phyloP scores from a whole-genome alignment of 2,113 vertebrate genomes.

The Jaculus jaculus region DNA sequence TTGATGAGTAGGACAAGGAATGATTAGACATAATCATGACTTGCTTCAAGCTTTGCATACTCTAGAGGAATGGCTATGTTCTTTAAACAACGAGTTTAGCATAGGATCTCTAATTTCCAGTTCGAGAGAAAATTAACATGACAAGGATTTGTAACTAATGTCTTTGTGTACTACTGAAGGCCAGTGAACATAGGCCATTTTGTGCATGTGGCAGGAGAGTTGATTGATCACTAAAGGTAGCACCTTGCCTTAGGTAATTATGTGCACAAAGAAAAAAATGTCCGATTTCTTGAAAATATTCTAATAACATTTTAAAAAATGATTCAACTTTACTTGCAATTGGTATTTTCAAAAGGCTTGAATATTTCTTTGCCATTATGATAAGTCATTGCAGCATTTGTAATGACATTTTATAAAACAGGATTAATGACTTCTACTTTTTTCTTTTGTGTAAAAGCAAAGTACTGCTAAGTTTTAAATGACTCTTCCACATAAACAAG shows the following conservation, averaged over 20 bases:
- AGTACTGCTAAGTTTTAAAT: slow-evolving; percentile 74
- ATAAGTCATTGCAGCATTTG: slow-evolving; percentile 82
- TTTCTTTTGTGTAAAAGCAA: slow-evolving; percentile 72
- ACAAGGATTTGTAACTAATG: background rate
- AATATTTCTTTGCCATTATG: slow-evolving; percentile 85
- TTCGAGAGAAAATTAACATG: background rate
- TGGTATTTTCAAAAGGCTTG: slow-evolving; percentile 81
- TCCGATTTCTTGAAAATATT: slow-evolving; percentile 73
- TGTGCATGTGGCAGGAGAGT: slow-evolving; percentile 54
- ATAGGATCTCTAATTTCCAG: slow-evolving; percentile 23
- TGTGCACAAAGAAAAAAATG: slow-evolving; percentile 68
- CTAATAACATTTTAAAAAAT: slow-evolving; percentile 73
- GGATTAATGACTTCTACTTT: slow-evolving; percentile 82
- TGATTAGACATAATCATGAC: background rate
- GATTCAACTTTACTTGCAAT: slow-evolving; percentile 81
- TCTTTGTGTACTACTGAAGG: slow-evolving; percentile 31
- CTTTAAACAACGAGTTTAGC: background rate
- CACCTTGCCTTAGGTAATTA: slow-evolving; percentile 76
- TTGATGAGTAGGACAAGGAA: background rate
- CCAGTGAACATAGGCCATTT: slow-evolving; percentile 17
- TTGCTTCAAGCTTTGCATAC: background rate
- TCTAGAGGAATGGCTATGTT: background rate
- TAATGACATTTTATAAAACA: slow-evolving; percentile 79
- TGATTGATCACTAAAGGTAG: slow-evolving; percentile 74
- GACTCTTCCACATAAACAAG: slow-evolving; percentile 57